Evolutionary conservation across 2,113 vertebrate genomes (phyloP).

Genomic region (Megaleporinus macrocephalus): DNA sequence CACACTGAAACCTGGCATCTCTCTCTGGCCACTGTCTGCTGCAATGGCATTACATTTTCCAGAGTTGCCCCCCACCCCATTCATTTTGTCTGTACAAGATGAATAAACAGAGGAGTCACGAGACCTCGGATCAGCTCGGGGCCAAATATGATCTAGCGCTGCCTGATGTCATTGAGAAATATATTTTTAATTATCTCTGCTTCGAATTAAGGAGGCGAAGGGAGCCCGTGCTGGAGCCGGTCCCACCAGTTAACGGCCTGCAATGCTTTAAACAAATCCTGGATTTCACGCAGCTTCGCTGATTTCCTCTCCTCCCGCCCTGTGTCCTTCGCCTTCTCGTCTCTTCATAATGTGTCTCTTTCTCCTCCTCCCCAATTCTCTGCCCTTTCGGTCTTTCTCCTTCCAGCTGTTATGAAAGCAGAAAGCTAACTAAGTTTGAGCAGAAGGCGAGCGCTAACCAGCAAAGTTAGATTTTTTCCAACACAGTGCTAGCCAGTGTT

Average conservation of each 20-base stretch:
- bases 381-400: not conserved
- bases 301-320: conserved; percentile 7
- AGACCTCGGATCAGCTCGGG: conserved; percentile 34
- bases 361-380: not conserved
- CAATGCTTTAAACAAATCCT: conserved; percentile 51
- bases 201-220: conserved; percentile 39
- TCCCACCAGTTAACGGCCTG: conserved; percentile 40
- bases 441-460: not conserved
- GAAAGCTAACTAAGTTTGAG: not conserved
- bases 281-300: conserved; percentile 31
- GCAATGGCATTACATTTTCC: conserved; percentile 48
- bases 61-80: conserved; percentile 32
- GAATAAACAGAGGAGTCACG: conserved; percentile 47
- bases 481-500: too few relatives aligned
- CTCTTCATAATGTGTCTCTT: not conserved
- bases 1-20: not conserved
- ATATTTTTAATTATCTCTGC: conserved; percentile 55
- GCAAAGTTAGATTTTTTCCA: too few relatives aligned
- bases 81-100: conserved; percentile 35
- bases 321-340: not conserved
- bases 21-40: conserved; percentile 30
- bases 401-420: not conserved
- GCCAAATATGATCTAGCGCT: conserved; percentile 58
- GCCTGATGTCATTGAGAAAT: conserved; percentile 54
- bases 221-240: not conserved